Percentiles rank a stretch among this genome's conserved stretches.
Evolutionary conservation across 2,888 invertebrate genomes (phyloP).

Genomic region (Gisinianus flammeolus): DNA sequence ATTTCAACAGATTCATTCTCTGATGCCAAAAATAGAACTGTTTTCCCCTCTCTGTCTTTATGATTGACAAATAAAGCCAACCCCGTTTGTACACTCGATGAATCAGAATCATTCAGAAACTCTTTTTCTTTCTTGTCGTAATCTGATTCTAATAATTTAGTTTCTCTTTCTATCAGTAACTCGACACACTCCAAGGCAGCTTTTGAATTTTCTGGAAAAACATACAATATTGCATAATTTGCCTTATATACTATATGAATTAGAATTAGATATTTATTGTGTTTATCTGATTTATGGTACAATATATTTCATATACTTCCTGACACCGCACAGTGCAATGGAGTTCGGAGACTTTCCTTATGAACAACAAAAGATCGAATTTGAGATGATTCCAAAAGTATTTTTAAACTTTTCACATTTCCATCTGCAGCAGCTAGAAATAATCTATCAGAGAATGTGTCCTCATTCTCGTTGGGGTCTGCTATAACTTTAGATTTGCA

Average conservation of each 20-base stretch:
- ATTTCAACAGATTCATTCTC: conserved; percentile 22
- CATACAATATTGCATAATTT: background rate
- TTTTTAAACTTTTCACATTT: background rate
- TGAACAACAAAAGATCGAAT: background rate
- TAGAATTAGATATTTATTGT: background rate
- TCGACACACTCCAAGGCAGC: conserved; percentile 4
- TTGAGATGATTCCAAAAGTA: background rate
- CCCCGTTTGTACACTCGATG: background rate
- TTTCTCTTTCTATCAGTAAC: background rate
- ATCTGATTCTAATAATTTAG: background rate
- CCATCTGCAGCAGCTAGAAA: conserved; percentile 14
- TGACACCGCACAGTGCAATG: conserved; percentile 23
- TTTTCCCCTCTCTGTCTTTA: conserved; percentile 1
- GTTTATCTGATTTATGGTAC: background rate
- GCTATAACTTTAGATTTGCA: background rate
- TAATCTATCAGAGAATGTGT: background rate
- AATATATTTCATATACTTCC: conserved; percentile 18
- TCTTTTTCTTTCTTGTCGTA: background rate
- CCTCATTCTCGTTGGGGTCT: background rate
- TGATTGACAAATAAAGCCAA: conserved; percentile 23
- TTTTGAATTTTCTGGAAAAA: conserved; percentile 16
- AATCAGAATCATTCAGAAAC: background rate
- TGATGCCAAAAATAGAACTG: conserved; percentile 20
- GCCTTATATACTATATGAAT: background rate
- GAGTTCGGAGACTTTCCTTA: background rate